Base-by-base conservation (phyloP, 2,888 invertebrate species). In the Emmelina monodactyla region DNA sequence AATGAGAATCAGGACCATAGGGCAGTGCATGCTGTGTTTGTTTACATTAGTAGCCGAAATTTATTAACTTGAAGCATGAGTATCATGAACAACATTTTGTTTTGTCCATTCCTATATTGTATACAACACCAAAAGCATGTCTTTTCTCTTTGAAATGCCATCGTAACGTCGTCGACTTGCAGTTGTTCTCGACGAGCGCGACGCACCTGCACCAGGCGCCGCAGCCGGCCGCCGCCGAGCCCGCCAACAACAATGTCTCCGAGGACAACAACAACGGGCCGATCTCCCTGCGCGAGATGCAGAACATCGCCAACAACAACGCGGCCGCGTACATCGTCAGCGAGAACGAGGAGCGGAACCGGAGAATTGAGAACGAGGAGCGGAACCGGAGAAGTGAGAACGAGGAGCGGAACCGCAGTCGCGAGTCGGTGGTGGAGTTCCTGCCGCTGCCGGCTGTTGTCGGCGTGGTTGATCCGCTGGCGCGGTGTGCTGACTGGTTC, bases 181-280 rank as follows among this genome's bases (percentile, higher is more conserved):
- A 79, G 78, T 52, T 78, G 49, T 79, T 79, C 56, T 57, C 69
- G 34, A 65, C 75, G 34, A 72, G 63, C 50, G 76, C 68, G 30
- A 56, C 68, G n/a, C 71, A 71, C 44, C 58, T 75, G 14, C 70
- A 73, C 46, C 68, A 69, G 41, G 44, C 63, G 11, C 67, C 67
- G 36, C 72, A 70, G 11, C 70, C 75, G 32, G 78, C 76, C 46
- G 67, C 75, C 1, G 65, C 67, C 1, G 78, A 76, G 49, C 70
- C 76, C 12, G 68, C 49, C 42, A 75, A 72, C 63, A 76, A 76
- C 58, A 76, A 75, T 55, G 60, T 72, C 50, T 62, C 59, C 50
- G 81, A 81, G 45, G 82, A 82, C 60, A 82, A 82, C 61, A 82
- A 82, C 64, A 82, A 82, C 50, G 82, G 82, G 1, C 82, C 82